Conservation (phyloP, 2,888 invertebrate genomes). For the Mactromeris polynyma region DNA sequence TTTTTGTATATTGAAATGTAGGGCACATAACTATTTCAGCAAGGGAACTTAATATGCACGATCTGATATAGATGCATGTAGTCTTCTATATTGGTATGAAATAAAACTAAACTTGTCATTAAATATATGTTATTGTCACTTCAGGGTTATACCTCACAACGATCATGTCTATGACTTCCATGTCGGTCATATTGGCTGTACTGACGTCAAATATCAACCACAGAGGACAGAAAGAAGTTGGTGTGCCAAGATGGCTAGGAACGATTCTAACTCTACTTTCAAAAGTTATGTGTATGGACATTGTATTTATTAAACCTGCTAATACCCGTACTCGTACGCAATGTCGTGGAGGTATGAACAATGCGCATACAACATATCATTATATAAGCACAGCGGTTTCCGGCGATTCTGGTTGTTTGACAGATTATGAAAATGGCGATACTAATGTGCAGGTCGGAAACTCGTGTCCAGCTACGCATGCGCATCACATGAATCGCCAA, state of each 20-base stretch:
- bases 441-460: conserved; percentile 32
- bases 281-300: conserved; percentile 75
- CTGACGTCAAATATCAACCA: conserved; percentile 87
- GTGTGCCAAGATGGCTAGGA: conserved; percentile 75
- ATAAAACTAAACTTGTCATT: too few species aligned
- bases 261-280: conserved; percentile 66
- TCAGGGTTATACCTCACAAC: conserved; percentile 87
- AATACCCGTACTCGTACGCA: conserved; percentile 28
- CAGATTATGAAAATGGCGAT: conserved; percentile 81
- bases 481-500: conserved; percentile 36
- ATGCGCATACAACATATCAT: conserved; percentile 49
- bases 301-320: conserved; percentile 65
- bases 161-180: conserved; percentile 86
- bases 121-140: not conserved
- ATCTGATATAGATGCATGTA: too few species aligned
- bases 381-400: conserved; percentile 74
- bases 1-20: too few species aligned
- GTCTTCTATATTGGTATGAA: too few species aligned
- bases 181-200: conserved; percentile 86
- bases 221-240: conserved; percentile 77
- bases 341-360: not conserved
- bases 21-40: too few species aligned
- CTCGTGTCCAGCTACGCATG: conserved; percentile 19
- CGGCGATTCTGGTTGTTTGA: conserved; percentile 81
- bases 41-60: too few species aligned